Evolutionary conservation across 2,888 invertebrate genomes (phyloP), one percentile per base, ranked within the genome.

Genomic region (Hydrotaea cyrtoneurina): DNA sequence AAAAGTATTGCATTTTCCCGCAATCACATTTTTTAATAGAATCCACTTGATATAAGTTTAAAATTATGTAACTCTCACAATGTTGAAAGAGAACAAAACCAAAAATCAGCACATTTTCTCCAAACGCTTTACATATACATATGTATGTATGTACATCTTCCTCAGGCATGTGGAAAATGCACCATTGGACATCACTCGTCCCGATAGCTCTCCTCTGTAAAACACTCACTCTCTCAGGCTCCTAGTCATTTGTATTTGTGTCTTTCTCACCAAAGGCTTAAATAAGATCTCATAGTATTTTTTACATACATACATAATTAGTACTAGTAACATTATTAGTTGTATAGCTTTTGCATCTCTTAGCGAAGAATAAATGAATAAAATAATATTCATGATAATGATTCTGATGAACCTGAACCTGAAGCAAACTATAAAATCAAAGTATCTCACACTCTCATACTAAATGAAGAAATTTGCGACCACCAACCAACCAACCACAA

Each of bases 331-430:
- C 50, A 19, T 80, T 81, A 84, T 78, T 69, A 69, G 69, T 73
- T 79, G 75, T 82, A 39, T 69, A 85, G 85, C 85, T 85, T 85
- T 85, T 85, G 82, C 85, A 85, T 85, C 69, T 69, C 69, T 46
- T 69, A 69, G 69, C 21, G 43, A 43, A 39, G 39, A 43, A 64
- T 31, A n/a, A 66, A 69, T 69, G 39, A 69, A 78, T 66, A 66
- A 23, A 77, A n/a, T 3, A 76, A 64, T 50, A 43, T 2, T 31
- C 31, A 31, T 39, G 39, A 13, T 39, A 10, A 10, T 10, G 7
- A 39, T 39, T 8, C 3, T 39, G 39, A 39, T 13, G 39, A 39
- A 39, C 11, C 36, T 5, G 36, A 36, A 77, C 26, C 69, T 71
- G 71, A 31, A 80, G 64, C 31, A 78, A 43, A 57, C 15, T 31